Percentiles rank a stretch among this genome's conserved stretches.
phyloP scores from a whole-genome alignment of 2,888 invertebrate species.

The Macrosoma leucophasiata region DNA sequence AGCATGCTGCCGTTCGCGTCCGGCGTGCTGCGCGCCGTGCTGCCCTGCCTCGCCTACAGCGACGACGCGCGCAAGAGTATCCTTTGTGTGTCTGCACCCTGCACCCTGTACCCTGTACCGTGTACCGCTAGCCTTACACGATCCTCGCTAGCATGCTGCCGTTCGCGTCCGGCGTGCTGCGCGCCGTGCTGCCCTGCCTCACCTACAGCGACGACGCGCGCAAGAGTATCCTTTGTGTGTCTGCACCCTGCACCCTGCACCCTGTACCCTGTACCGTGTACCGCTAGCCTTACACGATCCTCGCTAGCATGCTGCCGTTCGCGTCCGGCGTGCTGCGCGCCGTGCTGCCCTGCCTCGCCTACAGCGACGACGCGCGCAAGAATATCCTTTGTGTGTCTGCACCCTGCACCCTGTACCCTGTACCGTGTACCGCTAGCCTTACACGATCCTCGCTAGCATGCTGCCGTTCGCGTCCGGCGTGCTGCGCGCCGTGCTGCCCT shows the following conservation, averaged over 20 bases:
- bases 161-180: constrained; percentile 92
- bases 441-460: constrained; percentile 83
- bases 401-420: no score
- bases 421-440: no score
- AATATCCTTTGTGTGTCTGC: constrained; percentile 84
- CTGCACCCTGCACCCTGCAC: no score
- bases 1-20: constrained; percentile 92
- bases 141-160: constrained; percentile 88
- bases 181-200: constrained; percentile 94
- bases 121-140: no score
- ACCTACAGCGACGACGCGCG: constrained; percentile 87
- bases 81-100: no score
- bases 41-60: constrained; percentile 93
- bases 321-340: constrained; percentile 95
- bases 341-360: constrained; percentile 93
- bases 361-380: constrained; percentile 84
- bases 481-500: constrained; percentile 93
- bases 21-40: constrained; percentile 91
- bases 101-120: no score
- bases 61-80: constrained; percentile 87
- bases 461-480: constrained; percentile 94
- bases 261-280: no score
- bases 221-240: constrained; percentile 83
- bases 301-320: constrained; percentile 87
- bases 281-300: no score